A percentile compares a stretch with the other conserved stretches of the same genome.
Conservation (phyloP, 2,888 invertebrate species). For the Taenaris catops region DNA sequence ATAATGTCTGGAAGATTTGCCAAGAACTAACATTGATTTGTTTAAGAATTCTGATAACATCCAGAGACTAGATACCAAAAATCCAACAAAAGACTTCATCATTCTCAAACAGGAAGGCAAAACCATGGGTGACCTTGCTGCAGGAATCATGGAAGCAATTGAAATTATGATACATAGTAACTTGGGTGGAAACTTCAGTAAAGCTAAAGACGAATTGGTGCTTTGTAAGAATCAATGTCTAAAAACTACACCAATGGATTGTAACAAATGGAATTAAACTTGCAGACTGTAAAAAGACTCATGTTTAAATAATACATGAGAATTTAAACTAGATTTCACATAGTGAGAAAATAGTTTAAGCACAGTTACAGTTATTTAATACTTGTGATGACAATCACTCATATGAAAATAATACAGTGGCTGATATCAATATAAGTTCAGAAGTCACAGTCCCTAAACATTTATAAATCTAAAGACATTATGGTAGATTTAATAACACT, state of each 20-base stretch:
- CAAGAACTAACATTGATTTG: constrained; percentile 39
- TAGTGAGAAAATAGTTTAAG: constrained; percentile 54
- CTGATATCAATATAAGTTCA: constrained; percentile 48
- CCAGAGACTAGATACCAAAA: constrained; percentile 74
- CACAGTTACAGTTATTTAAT: constrained; percentile 37
- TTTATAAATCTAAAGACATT: too few relatives aligned
- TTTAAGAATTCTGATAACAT: constrained; percentile 32
- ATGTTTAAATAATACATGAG: constrained; percentile 42
- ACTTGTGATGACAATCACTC: constrained; percentile 57
- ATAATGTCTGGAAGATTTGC: constrained; percentile 34
- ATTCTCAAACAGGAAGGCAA: constrained; percentile 58
- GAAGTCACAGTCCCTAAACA: too few relatives aligned
- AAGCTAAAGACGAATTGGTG: constrained; percentile 51
- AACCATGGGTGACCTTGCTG: constrained; percentile 38
- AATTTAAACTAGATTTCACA: constrained; percentile 53
- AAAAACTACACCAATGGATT: constrained; percentile 44
- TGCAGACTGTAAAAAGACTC: constrained; percentile 39
- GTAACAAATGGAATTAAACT: constrained; percentile 58
- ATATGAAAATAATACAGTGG: constrained; percentile 64
- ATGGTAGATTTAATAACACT: too few relatives aligned
- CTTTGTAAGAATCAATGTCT: constrained; percentile 57
- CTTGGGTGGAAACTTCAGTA: constrained; percentile 53
- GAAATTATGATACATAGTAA: constrained; percentile 56
- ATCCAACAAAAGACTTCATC: constrained; percentile 81
- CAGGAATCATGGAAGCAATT: constrained; percentile 55